Evolutionary conservation across 2,113 vertebrate genomes (phyloP), one percentile per base, ranked within the genome.

Genomic region (Pelobates fuscus): DNA sequence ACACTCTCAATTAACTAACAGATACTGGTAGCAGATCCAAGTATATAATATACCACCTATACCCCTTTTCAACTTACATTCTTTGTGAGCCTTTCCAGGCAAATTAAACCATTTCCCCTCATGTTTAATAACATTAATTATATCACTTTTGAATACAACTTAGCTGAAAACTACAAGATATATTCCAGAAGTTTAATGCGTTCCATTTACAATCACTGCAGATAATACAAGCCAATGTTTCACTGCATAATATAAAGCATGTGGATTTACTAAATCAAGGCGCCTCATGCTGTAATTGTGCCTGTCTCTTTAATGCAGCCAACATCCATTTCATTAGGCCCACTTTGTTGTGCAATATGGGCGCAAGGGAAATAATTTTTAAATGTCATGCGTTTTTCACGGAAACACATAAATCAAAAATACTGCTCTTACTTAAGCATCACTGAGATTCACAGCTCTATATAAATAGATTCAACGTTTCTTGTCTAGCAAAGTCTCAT

Each of bases 341-440:
- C 10, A 37, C 32, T 37, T 37, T 37, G 32, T 37, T 37, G 32
- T 37, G 10, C 5, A 37, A 37, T 37, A 37, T 6, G 5, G 32
- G 32, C 10, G 32, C 5, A 10, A 37, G 32, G 32, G 32, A 37
- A 10, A 37, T 37, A 10, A 5, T 37, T 37, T 37, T 37, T 37
- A 37, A 37, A 37, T 10, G 5, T 10, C 32, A 6, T 10, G 10
- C 5, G 32, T 37, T 37, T 37, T 57, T 12, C 14, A 41, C 18
- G 23, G 21, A 57, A 37, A 25, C 67, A 57, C 18, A 70, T 26
- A 70, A 60, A 70, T 70, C 30, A 70, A 59, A 59, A 70, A 25
- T 70, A 43, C 5, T 18, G 10, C 23, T 26, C 26, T 57, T 68
- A 55, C 52, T 68, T 68, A 54, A 55, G 66, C 52, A 30, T 57